Evolutionary conservation across 2,888 invertebrate species (phyloP), one percentile per base, ranked within the genome.

Genomic region (Xanthostigma xanthostigma): DNA sequence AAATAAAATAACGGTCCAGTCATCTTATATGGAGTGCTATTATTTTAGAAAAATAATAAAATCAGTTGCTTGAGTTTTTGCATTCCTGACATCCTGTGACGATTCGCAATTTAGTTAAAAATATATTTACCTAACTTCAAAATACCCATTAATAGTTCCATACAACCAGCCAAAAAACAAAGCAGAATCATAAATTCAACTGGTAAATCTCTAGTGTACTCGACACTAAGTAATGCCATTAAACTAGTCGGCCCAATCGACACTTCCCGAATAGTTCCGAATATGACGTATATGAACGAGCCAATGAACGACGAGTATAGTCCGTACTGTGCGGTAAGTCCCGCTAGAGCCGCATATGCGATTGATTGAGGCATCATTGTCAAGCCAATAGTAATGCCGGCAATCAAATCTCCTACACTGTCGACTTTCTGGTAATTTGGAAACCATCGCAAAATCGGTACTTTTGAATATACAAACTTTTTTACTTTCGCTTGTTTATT

Each of bases 301-400:
- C 83, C 81, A 65, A 92, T 76, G 64, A 94, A 91, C 0, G 93
- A 83, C 2, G 93, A 88, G 66, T 95, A 95, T 17, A 96, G 73
- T 1, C 95, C 96, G 69, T 89, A 91, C 75, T 92, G 87, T 34
- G 92, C 82, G 13, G 85, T 81, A 46, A 93, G 70, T 43, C 84
- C 83, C 10, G 93, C 93, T 43, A 94, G 71, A 44, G 84, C 73
- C 37, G 93, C 92, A 65, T 93, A 92, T 11, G 93, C 94, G 58
- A 94, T 84, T 57, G 90, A 89, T 69, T 93, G 93, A 6, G 94
- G 94, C 58, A 94, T 90, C 62, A 94, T 82, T 5, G 92, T 94
- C 46, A 94, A 70, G 1, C 92, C 93, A 9, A 94, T 76, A 2
- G 94, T 91, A 44, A 92, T 62, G 37, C 94, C 94, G 11, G 93